Base-by-base conservation (phyloP, 2,113 vertebrate species). In the Herpailurus yagouaroundi region DNA sequence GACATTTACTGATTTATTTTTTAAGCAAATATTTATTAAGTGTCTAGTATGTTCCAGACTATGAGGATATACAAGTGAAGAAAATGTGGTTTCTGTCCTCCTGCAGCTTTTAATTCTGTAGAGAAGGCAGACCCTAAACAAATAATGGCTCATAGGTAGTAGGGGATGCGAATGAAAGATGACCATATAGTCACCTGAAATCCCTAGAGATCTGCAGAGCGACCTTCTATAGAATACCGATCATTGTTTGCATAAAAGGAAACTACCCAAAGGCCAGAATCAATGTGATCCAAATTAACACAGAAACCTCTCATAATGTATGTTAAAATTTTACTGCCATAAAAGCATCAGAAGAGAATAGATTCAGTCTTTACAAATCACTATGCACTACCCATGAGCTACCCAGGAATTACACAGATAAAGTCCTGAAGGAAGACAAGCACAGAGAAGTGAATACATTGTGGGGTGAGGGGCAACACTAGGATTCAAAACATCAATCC, bases 381-480 rank as follows among this genome's bases (percentile, higher is more conserved):
- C 36, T 38, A n/a, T 48, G 9, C 10, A 27, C 45, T 25, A 69
- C 50, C 64, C 13, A 38, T 18, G 9, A 23, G 2, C 29, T n/a
- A 48, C 6, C 55, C 31, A 85, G 60, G 29, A 23, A 50, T 80
- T 50, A 69, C 36, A 76, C 57, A 29, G 29, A 38, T 38, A 52
- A 31, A 36, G 60, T 82, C 55, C 69, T 68, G 21, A 73, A 63
- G 66, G 29, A 79, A 90, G 64, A 60, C 63, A 48, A 60, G 14
- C 33, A 69, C 11, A 9, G 1, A 14, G 27, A 12, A 79, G 33
- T 27, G 8, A 63, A 31, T 33, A 19, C 7, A 13, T 77, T 19
- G 1, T 1, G 12, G 1, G 8, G 7, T 33, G 14, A 33, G 23
- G 15, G 21, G 1, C 1, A 25, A 16, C 29, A 36, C 27, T 14